Evolutionary conservation across 2,797 vertebrate species (phyloP).

Genomic region (Poecile montanus): DNA sequence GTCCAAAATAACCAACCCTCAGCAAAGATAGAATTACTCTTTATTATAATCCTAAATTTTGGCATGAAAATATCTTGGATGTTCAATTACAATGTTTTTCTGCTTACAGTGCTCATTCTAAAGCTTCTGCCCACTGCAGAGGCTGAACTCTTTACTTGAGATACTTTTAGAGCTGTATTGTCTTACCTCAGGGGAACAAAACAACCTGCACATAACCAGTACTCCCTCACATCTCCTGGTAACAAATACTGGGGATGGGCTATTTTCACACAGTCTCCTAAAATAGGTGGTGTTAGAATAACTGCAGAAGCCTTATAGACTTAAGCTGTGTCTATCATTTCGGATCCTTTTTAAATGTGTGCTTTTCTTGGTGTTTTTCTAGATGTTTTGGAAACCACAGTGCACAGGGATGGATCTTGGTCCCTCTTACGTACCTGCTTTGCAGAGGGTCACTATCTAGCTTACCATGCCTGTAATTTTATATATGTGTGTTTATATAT

Average conservation of each 20-base stretch:
- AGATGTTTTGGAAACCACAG: neutral
- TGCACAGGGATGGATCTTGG: neutral
- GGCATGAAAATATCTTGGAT: neutral
- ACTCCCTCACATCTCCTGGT: neutral
- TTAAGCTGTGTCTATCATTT: neutral
- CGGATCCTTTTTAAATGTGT: neutral
- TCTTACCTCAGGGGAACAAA: conserved; percentile 32
- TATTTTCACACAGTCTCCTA: conserved; percentile 11
- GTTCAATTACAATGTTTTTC: neutral
- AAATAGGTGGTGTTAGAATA: conserved; percentile 20
- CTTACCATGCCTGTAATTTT: neutral
- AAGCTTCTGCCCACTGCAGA: neutral
- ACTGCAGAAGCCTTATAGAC: neutral
- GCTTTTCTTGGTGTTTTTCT: neutral
- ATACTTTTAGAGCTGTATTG: conserved; percentile 11
- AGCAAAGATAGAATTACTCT: conserved; percentile 10
- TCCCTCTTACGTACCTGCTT: accelerated
- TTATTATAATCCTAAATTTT: conserved; percentile 1
- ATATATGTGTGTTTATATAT: neutral
- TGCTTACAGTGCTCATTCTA: conserved; percentile 6
- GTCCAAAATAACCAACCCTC: neutral
- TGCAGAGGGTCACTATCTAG: neutral
- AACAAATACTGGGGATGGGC: neutral
- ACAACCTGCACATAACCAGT: neutral
- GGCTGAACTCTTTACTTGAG: neutral